Evolutionary conservation across 2,888 invertebrate species (phyloP).

Genomic region (Plebejus anna): DNA sequence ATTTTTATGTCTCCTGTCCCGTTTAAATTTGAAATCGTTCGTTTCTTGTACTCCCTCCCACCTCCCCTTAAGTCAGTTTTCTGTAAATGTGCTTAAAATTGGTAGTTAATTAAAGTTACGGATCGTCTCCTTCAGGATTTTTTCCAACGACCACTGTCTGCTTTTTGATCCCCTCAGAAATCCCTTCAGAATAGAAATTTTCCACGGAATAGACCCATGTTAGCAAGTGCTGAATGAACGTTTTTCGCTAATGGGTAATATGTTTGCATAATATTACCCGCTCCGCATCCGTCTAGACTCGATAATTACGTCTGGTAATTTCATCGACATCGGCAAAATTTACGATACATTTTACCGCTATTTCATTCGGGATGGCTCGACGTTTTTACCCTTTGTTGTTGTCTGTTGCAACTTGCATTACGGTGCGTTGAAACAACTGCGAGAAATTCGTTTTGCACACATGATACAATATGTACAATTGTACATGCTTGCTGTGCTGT

Average conservation of each 20-base stretch:
- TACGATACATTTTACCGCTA: not conserved
- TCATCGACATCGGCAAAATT: constrained; percentile 1
- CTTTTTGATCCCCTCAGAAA: not conserved
- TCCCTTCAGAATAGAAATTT: not conserved
- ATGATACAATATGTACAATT: no score
- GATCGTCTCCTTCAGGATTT: not conserved
- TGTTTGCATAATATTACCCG: constrained; percentile 6
- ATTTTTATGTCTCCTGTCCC: no score
- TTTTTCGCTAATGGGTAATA: not conserved
- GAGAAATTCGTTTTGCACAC: no score
- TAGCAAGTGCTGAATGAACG: not conserved
- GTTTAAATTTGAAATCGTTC: no score
- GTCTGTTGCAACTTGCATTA: not conserved
- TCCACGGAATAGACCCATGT: not conserved
- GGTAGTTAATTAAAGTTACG: no score
- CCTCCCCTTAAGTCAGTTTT: no score
- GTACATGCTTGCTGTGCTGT: no score
- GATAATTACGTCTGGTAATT: constrained; percentile 8
- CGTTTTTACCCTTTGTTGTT: not conserved
- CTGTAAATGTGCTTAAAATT: no score
- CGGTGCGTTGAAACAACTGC: not conserved
- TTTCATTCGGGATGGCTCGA: not conserved
- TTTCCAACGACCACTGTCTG: not conserved
- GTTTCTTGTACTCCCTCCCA: no score
- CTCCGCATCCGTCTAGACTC: constrained; percentile 12